Percentiles rank a stretch among this genome's conserved stretches.
Evolutionary conservation across 2,888 invertebrate species (phyloP).

Genomic region (Gasteruption jaculator): DNA sequence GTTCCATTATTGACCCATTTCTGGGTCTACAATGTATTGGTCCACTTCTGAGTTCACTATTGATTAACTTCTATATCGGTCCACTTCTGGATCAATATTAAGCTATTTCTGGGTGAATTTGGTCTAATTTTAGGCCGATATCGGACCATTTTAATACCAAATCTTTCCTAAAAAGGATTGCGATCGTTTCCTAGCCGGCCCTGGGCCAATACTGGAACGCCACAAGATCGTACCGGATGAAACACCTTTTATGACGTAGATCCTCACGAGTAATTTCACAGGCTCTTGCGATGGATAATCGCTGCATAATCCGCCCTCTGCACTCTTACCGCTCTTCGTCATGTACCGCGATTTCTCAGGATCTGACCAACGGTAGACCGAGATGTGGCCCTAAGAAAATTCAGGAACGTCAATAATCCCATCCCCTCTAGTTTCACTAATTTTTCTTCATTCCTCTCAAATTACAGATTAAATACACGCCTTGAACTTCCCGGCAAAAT

Average conservation of each 20-base stretch:
- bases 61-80: too few species aligned
- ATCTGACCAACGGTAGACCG: slow-evolving; percentile 68
- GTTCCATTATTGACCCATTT: too few species aligned
- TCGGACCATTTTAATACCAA: too few species aligned
- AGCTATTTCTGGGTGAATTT: too few species aligned
- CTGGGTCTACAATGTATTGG: too few species aligned
- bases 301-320: slow-evolving; percentile 59
- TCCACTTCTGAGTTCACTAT: too few species aligned
- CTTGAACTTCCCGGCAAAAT: slow-evolving; percentile 54
- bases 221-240: background rate
- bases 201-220: background rate
- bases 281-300: slow-evolving; percentile 62
- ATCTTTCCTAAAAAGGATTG: too few species aligned
- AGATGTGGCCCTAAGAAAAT: slow-evolving; percentile 53
- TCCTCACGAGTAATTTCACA: slow-evolving; percentile 63
- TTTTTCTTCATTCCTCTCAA: slow-evolving; percentile 54
- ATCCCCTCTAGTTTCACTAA: slow-evolving; percentile 46
- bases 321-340: slow-evolving; percentile 54
- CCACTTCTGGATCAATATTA: too few species aligned
- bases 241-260: slow-evolving; percentile 62
- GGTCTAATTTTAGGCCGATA: too few species aligned
- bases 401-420: slow-evolving; percentile 17
- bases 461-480: slow-evolving; percentile 27
- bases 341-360: slow-evolving; percentile 53
- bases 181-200: too few species aligned